phyloP scores from a whole-genome alignment of 37 sponge, comb jelly and placozoan species.

The Chondrilla cf. caribensis region DNA sequence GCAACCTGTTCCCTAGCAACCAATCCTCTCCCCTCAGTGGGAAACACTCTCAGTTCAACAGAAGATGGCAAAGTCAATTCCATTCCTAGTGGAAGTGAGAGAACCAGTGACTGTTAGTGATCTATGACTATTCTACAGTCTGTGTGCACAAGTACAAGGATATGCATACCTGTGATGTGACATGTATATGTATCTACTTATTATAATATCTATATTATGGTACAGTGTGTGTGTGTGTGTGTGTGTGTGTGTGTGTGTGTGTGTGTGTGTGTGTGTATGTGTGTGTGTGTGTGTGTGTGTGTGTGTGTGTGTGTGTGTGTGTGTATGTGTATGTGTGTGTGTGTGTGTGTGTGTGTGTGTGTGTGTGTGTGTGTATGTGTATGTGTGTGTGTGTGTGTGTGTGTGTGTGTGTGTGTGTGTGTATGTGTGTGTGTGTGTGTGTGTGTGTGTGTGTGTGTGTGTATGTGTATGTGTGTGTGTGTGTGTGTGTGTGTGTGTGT shows the following conservation, averaged over 20 bases:
- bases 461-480: not conserved
- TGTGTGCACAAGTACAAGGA: not conserved
- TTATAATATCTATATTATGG: not conserved
- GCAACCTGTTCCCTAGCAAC: not conserved
- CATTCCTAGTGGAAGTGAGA: not conserved
- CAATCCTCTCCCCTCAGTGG: constrained; percentile 1
- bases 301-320: constrained; percentile 17
- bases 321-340: constrained; percentile 14
- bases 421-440: constrained; percentile 7
- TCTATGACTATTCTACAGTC: too few relatives aligned
- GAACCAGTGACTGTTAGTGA: too few relatives aligned
- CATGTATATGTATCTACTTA: not conserved
- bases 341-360: constrained; percentile 21
- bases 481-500: not conserved
- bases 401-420: constrained; percentile 7
- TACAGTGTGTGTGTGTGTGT: not conserved
- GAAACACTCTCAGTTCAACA: not conserved
- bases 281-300: constrained; percentile 17
- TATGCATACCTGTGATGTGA: not conserved
- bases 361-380: not conserved
- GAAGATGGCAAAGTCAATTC: not conserved
- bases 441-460: not conserved
- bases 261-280: not conserved
- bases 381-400: constrained; percentile 18
- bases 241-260: not conserved